Evolutionary conservation across 2,113 vertebrate genomes (phyloP).

Genomic region (Microcebus jonahi): DNA sequence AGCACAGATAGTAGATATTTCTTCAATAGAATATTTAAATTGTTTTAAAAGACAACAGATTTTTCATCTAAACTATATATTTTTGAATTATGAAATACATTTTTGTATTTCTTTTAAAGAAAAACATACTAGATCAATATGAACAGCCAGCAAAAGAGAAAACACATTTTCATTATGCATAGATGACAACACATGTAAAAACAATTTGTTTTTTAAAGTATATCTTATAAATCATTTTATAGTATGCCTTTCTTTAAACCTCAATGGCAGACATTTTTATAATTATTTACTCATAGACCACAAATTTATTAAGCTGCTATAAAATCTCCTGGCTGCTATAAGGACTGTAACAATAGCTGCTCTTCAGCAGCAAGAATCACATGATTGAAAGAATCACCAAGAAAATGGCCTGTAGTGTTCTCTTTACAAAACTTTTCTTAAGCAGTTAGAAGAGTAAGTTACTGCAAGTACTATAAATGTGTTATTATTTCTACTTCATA

Average conservation of each 20-base stretch:
- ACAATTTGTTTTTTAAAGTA: conserved; percentile 27
- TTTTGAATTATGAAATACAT: background rate
- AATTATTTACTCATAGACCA: background rate
- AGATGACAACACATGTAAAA: background rate
- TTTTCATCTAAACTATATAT: background rate
- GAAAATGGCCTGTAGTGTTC: background rate
- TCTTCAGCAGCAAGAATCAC: background rate
- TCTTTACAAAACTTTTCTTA: background rate
- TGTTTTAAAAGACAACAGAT: background rate
- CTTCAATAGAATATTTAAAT: background rate
- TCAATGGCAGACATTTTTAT: background rate
- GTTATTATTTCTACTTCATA: background rate
- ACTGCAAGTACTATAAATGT: background rate
- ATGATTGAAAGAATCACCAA: background rate
- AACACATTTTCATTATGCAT: background rate
- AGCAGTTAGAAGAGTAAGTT: background rate
- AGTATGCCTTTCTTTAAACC: conserved; percentile 20
- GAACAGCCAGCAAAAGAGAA: background rate
- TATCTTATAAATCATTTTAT: background rate
- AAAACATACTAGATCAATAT: background rate
- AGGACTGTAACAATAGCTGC: background rate
- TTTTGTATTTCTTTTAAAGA: conserved; percentile 37
- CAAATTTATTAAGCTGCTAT: background rate
- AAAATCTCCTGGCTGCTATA: background rate
- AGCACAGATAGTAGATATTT: background rate